Evolutionary conservation across 2,113 vertebrate species (phyloP), one percentile per base, ranked within the genome.

Genomic region (Leptocoma aspasia): DNA sequence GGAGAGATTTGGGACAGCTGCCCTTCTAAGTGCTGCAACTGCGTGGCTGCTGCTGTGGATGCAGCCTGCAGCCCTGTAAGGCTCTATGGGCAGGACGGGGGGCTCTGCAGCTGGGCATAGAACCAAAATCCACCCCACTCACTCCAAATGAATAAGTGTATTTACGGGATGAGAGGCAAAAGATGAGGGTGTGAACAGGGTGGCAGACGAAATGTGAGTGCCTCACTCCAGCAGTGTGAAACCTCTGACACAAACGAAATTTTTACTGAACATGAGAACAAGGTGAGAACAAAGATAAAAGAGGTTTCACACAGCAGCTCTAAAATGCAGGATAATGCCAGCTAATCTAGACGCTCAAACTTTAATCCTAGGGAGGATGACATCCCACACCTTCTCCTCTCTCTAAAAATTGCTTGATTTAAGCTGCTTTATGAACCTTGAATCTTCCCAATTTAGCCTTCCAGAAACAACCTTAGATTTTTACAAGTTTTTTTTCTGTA

Each of bases 31-130:
- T 28, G 30, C 52, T 88, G 26, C 41, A 72, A 61, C 31, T 68
- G 13, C 45, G 9, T 44, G 66, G 39, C 57, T 75, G 35, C 71
- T 78, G 56, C 63, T 1, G 3, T 27, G 53, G 68, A 10, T 37
- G 53, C 37, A 60, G 24, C n/a, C 82, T 52, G 45, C 33, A 87
- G 33, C 39, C 53, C 28, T 5, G 3, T 6, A 10, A 73, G 37
- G 12, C 31, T 66, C 26, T 57, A 1, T 11, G 42, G 45, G 52
- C 41, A 70, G 52, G 30, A 69, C 9, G 10, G 26, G 18, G 20
- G 60, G 6, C n/a, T 4, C 5, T 3, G 3, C 12, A 13, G 6
- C 9, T 37, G 41, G n/a, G 23, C 6, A 15, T 0, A 56, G 23
- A 23, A 16, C 15, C 15, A 21, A 82, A 85, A 78, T 60, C 3